Evolutionary conservation across 2,113 vertebrate genomes (phyloP), one percentile per base, ranked within the genome.

Genomic region (Sterrhoptilus dennistouni): DNA sequence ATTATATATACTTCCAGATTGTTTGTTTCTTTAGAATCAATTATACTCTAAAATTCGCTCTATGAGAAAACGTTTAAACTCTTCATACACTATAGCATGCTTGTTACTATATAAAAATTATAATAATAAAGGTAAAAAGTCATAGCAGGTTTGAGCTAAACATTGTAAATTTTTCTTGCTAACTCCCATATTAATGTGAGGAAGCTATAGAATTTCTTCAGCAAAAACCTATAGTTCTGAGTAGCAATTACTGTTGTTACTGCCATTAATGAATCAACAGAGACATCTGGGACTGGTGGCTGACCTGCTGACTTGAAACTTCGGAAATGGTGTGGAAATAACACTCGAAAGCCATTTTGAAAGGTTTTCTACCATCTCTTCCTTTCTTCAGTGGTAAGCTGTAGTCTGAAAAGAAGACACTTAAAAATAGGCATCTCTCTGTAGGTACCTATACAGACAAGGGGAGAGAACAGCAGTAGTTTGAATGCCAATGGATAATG

Each of bases 1-100:
- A 95, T 95, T 97, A 94, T 31, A 88, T 81, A 80, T 66, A 49
- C 61, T 93, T 94, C 79, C 52, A 95, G 77, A 95, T 91, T 97
- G 93, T 96, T 96, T 96, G 83, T 96, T 96, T 87, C 91, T 97
- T 96, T 96, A 94, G 77, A 96, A 96, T 97, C 94, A 97, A 92
- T 97, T 97, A 95, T 88, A 75, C 57, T 90, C 65, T 94, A 92
- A 95, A 94, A 94, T 38, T 96, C 96, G 47, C 36, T 97, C 40
- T 69, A 57, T 61, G 93, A 96, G 83, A 93, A 95, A 96, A 92
- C 35, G 85, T 77, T 56, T 96, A 95, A 96, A 95, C 83, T 85
- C 83, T 96, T 95, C 50, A 66, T 79, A 77, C 84, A 85, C 24
- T 87, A 28, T 45, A 71, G 65, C 47, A 25, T 80, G 82, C 69